Base-by-base conservation (phyloP, 2,113 vertebrate species). In the Bettongia penicillata region DNA sequence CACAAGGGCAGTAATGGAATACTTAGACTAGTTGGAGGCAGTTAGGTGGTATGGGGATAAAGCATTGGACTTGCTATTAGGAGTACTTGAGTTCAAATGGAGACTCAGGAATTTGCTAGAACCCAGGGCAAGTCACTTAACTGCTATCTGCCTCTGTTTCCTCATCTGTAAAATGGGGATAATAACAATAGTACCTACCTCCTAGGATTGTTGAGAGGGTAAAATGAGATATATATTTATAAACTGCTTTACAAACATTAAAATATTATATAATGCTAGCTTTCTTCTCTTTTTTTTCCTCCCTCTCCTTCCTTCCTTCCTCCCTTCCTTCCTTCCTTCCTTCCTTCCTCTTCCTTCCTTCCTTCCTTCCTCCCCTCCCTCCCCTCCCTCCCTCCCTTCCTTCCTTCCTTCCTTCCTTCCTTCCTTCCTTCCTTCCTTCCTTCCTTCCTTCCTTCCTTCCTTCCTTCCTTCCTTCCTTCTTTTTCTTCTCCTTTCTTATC, bases 281-380 rank as follows among this genome's bases (percentile, higher is more conserved):
- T 31, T 37, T 37, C 28, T 61, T 68, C 10, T 55, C 53, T 55
- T 19, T 26, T 8, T 19, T 55, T 4, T 55, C 6, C 23, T 23
- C 25, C 53, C 24, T 25, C 3, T 10, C 28, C 26, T 28, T 1
- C 26, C 26, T 57, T 11, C 12, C 26, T 26, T 22, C 53, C 19
- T 53, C 53, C 19, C 22, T 22, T 26, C 26, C 14, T 22, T 6
- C 3, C 24, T 55, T 50, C 8, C 23, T 24, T 53, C 28, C 24
- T 52, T 12, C 10, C 23, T 55, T 24, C 8, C 53, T 11, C 23
- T 8, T 25, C 10, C 22, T 11, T 61, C 10, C 37, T 22, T 6
- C 22, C 23, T 4, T 6, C 2, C 0, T 4, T 37, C 11, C 4
- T 4, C 4, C 12, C 16, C 6, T 37, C 31, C 1, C 5, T 14